Conservation (phyloP, 2,888 invertebrate genomes). For the Crepidodera aurea region DNA sequence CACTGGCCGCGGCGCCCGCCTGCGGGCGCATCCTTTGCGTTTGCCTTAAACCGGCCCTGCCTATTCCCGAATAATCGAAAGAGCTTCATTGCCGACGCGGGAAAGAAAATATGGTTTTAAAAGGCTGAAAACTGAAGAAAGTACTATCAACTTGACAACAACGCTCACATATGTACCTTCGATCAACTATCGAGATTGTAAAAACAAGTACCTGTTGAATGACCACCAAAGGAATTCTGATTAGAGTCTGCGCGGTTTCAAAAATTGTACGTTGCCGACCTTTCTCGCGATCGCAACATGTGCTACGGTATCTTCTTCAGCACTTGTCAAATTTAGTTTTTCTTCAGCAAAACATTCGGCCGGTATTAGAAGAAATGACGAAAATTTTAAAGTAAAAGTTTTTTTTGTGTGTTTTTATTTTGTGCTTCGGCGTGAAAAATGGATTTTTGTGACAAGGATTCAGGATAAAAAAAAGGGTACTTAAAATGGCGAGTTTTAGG, state of each 20-base stretch:
- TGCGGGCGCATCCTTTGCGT: no score
- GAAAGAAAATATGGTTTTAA: no score
- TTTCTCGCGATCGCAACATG: constrained; percentile 30
- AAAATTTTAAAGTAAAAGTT: not conserved
- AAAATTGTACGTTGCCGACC: constrained; percentile 31
- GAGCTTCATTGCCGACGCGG: no score
- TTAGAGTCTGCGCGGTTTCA: constrained; percentile 41
- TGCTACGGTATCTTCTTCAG: constrained; percentile 36
- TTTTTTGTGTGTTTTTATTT: not conserved
- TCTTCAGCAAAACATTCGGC: constrained; percentile 17
- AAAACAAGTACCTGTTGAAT: constrained; percentile 51
- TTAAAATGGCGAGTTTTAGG: constrained; percentile 70
- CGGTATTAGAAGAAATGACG: constrained; percentile 19
- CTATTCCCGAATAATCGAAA: no score
- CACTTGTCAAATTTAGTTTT: constrained; percentile 33
- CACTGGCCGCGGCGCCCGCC: no score
- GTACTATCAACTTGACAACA: not conserved
- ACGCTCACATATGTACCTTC: not conserved
- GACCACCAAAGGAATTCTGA: constrained; percentile 35
- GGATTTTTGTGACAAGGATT: constrained; percentile 20
- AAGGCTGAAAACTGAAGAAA: no score
- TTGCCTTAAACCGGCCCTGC: no score
- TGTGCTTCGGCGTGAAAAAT: constrained; percentile 4
- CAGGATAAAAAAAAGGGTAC: not conserved
- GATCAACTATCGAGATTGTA: not conserved